A percentile compares a stretch with the other conserved stretches of the same genome.
These are phyloP conservation scores for Achatina immaculata DNA, from an alignment of 1,140 invertebrate genomes.

Conservation along the genomic window DNA sequence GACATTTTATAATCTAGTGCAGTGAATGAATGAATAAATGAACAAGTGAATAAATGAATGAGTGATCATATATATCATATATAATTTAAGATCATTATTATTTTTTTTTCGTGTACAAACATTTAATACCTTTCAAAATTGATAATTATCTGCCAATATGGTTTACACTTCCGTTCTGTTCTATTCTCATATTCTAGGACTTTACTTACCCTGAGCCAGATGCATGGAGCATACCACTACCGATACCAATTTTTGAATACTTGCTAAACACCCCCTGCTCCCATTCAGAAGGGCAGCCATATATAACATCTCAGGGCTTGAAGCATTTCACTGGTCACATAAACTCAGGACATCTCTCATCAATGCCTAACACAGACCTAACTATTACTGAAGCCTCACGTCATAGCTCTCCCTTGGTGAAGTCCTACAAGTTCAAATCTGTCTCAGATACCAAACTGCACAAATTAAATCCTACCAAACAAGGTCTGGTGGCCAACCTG, in stretches of 20 bases:
- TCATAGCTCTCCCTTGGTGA: not conserved
- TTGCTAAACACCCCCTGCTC: conserved; percentile 49
- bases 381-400: not conserved
- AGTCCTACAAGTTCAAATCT: conserved; percentile 36
- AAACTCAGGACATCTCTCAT: not conserved
- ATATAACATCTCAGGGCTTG: conserved; percentile 11
- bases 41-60: no score
- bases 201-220: conserved; percentile 55
- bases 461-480: conserved; percentile 15
- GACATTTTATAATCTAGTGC: no score
- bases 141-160: no score
- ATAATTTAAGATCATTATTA: no score
- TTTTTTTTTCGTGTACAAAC: no score
- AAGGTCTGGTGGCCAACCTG: conserved; percentile 13
- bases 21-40: no score
- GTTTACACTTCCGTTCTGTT: not conserved
- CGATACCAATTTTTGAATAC: conserved; percentile 58
- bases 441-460: conserved; percentile 44
- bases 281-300: conserved; percentile 46
- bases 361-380: conserved; percentile 16
- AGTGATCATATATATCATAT: no score
- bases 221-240: conserved; percentile 53
- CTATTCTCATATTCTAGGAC: conserved; percentile 42
- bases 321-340: conserved; percentile 29
- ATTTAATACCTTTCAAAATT: no score